These are phyloP conservation scores for Acleris cristana DNA, from an alignment of 2,888 invertebrate genomes.

Conservation along the genomic window DNA sequence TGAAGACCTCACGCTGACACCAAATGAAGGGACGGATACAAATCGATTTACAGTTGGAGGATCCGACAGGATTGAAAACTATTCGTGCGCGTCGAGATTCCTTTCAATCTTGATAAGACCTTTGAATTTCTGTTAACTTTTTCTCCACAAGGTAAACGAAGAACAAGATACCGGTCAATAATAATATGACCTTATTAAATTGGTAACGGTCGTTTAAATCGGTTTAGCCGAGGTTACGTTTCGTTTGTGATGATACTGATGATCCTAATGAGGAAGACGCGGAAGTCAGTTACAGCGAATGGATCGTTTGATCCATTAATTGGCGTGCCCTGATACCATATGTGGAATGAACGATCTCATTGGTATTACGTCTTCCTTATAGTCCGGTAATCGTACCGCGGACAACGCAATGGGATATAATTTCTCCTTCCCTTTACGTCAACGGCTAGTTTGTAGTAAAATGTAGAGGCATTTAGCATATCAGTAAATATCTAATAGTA, in stretches of 20 bases:
- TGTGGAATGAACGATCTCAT: conserved; percentile 25
- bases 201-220: conserved; percentile 26
- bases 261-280: conserved; percentile 20
- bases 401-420: conserved; percentile 16
- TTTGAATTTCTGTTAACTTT: conserved; percentile 53
- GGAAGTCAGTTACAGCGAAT: conserved; percentile 32
- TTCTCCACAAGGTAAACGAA: conserved; percentile 42
- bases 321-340: conserved; percentile 29
- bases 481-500: not conserved
- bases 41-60: conserved; percentile 57
- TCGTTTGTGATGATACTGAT: conserved; percentile 9
- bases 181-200: conserved; percentile 43
- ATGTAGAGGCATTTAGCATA: not conserved
- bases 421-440: conserved; percentile 11
- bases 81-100: conserved; percentile 52
- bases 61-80: conserved; percentile 57
- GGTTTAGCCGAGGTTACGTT: conserved; percentile 38
- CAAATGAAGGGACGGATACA: conserved; percentile 62
- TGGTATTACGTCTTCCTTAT: conserved; percentile 31
- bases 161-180: conserved; percentile 29
- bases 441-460: not conserved
- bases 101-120: conserved; percentile 58
- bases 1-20: conserved; percentile 43
- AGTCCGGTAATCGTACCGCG: conserved; percentile 18
- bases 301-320: conserved; percentile 35